These are phyloP conservation scores for Ictalurus punctatus DNA, from an alignment of 2,113 vertebrate genomes.

Conservation along the genomic window DNA sequence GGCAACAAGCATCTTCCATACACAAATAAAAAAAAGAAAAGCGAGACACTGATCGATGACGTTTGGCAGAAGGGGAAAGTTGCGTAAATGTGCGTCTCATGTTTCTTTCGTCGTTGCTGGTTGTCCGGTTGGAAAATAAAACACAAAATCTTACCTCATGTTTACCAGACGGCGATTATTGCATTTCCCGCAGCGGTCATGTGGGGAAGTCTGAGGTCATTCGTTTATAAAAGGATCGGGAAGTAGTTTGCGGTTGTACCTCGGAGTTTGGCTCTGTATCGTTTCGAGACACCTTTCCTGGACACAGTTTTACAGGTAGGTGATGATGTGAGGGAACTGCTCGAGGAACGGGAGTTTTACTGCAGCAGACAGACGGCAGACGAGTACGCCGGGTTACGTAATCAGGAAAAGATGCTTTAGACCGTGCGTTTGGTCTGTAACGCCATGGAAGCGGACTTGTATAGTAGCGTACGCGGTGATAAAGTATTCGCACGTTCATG, in stretches of 20 bases:
- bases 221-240: slow-evolving; percentile 29
- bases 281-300: neutral
- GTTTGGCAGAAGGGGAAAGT: neutral
- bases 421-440: neutral
- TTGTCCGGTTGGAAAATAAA: slow-evolving; percentile 42
- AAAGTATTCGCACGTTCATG: neutral
- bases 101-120: neutral
- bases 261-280: neutral
- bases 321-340: neutral
- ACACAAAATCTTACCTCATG: slow-evolving; percentile 20
- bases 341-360: neutral
- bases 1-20: neutral
- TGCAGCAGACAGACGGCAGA: slow-evolving; percentile 19
- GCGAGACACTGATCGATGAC: neutral
- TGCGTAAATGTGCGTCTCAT: neutral
- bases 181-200: slow-evolving; percentile 34
- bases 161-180: slow-evolving; percentile 39
- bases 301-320: slow-evolving; percentile 12
- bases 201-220: slow-evolving; percentile 43
- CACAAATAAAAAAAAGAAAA: neutral
- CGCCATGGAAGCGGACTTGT: neutral
- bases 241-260: slow-evolving; percentile 38
- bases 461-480: neutral
- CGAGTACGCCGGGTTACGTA: neutral
- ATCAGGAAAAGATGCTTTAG: neutral